Evolutionary conservation across 2,888 invertebrate genomes (phyloP).

Genomic region (Ennomos fuscantarius): DNA sequence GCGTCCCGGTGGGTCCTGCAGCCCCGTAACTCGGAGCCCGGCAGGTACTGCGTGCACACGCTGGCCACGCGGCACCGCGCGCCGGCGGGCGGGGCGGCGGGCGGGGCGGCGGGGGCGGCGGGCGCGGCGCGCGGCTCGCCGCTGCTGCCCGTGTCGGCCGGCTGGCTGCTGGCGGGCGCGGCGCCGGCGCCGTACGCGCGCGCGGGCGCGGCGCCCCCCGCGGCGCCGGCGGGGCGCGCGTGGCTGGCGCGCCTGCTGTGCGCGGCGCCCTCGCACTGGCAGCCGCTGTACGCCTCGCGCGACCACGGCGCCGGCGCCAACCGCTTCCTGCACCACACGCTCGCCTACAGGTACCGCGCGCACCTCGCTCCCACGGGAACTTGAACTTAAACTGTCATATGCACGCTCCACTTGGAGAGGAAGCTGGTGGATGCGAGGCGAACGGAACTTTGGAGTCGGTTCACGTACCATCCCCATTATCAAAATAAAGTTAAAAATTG

Average conservation of each 20-base stretch:
- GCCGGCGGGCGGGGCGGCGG: constrained; percentile 59
- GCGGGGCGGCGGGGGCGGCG: constrained; percentile 63
- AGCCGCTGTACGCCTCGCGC: constrained; percentile 45
- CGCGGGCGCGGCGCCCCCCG: constrained; percentile 32
- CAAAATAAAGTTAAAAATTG: no score
- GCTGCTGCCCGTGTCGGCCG: no score
- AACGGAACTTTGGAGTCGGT: no score
- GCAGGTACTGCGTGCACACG: constrained; percentile 78
- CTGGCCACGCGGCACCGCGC: constrained; percentile 85
- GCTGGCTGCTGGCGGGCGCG: constrained; percentile 70
- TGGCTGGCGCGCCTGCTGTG: constrained; percentile 23
- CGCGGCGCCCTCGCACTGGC: constrained; percentile 17
- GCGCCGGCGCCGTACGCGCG: constrained; percentile 48
- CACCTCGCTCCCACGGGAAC: constrained; percentile 43
- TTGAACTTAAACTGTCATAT: no score
- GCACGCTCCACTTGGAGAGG: no score
- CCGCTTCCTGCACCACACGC: no score
- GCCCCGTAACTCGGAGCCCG: no score
- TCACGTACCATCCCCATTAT: no score
- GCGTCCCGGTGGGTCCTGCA: no score
- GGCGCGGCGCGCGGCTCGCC: constrained; percentile 91
- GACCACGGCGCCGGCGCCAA: constrained; percentile 39
- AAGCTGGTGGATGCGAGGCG: no score
- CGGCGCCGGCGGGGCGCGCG: constrained; percentile 49
- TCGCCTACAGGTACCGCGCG: constrained; percentile 85